Evolutionary conservation across 2,888 invertebrate genomes (phyloP).

Genomic region (Carcina quercana): DNA sequence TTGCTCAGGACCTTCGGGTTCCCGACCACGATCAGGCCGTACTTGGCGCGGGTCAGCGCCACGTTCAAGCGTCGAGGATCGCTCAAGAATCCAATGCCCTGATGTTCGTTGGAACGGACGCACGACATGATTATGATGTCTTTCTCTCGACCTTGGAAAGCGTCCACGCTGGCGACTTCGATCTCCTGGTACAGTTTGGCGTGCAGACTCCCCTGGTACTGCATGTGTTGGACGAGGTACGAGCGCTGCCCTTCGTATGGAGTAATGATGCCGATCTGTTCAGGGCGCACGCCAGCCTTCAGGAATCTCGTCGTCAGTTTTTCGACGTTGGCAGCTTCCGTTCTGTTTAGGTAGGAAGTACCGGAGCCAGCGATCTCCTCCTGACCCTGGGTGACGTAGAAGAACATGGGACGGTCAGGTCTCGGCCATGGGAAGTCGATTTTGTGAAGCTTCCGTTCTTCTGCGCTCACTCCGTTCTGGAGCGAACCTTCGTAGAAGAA

Average conservation of each 20-base stretch:
- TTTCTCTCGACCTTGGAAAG: constrained; percentile 99
- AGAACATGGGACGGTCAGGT: constrained; percentile 98
- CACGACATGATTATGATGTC: constrained; percentile 99
- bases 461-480: constrained; percentile 98
- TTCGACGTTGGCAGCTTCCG: constrained; percentile 99
- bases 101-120: constrained; percentile 98
- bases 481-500: constrained; percentile 99
- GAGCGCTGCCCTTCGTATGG: constrained; percentile 99
- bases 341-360: constrained; percentile 98
- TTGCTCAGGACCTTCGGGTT: constrained; percentile 99
- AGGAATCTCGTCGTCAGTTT: constrained; percentile 97
- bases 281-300: constrained; percentile 95
- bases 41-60: constrained; percentile 97
- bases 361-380: constrained; percentile 99
- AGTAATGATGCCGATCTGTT: constrained; percentile 99
- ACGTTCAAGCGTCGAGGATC: constrained; percentile 98
- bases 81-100: constrained; percentile 98
- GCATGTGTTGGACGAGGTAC: constrained; percentile 98
- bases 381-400: constrained; percentile 97
- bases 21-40: constrained; percentile 98
- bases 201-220: constrained; percentile 97
- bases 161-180: constrained; percentile 99
- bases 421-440: constrained; percentile 99
- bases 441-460: constrained; percentile 90
- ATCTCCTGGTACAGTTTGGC: constrained; percentile 98